A percentile compares a stretch with the other conserved stretches of the same genome.
Conservation (phyloP, 23 tunicate genomes). For the Diplosoma virens region DNA sequence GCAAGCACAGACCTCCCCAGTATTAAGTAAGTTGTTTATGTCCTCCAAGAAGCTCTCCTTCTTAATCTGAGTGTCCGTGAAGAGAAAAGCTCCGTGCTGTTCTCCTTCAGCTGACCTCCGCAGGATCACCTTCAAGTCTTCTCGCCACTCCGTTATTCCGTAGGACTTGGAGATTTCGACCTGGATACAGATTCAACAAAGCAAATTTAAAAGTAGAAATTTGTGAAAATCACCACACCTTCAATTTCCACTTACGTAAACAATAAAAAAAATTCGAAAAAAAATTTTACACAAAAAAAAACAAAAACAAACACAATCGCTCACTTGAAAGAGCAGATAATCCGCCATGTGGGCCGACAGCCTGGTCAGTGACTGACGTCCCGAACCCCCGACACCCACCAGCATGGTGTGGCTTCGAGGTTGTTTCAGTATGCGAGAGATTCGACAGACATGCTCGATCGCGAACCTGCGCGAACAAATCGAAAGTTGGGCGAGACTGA, state of each 20-base stretch:
- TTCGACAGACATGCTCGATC: slow-evolving; percentile 95
- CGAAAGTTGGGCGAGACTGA: too few relatives aligned
- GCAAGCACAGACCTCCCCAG: slow-evolving; percentile 90
- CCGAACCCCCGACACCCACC: slow-evolving; percentile 96
- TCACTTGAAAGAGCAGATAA: slow-evolving; percentile 89
- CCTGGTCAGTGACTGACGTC: slow-evolving; percentile 89
- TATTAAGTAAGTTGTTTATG: slow-evolving; percentile 87
- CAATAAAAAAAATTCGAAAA: too few relatives aligned
- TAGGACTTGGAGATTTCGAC: slow-evolving; percentile 95
- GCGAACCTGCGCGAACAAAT: slow-evolving; percentile 71
- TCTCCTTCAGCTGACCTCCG: slow-evolving; percentile 85
- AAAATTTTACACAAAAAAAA: too few relatives aligned
- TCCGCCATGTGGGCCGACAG: slow-evolving; percentile 96
- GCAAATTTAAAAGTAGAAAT: too few relatives aligned
- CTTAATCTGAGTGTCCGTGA: slow-evolving; percentile 96
- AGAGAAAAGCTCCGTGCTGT: slow-evolving; percentile 86
- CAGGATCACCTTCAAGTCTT: slow-evolving; percentile 89
- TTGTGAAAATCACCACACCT: too few relatives aligned
- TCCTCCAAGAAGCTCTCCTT: slow-evolving; percentile 96
- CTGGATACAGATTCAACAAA: slow-evolving; percentile 10
- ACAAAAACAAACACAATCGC: too few relatives aligned
- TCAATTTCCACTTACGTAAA: background rate
- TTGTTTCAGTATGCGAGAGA: slow-evolving; percentile 88
- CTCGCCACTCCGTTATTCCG: slow-evolving; percentile 85
- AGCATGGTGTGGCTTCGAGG: slow-evolving; percentile 96